Percentiles rank a stretch among this genome's conserved stretches.
Evolutionary conservation across 2,797 vertebrate genomes (phyloP).

Genomic region (Triplophysa bombifrons): DNA sequence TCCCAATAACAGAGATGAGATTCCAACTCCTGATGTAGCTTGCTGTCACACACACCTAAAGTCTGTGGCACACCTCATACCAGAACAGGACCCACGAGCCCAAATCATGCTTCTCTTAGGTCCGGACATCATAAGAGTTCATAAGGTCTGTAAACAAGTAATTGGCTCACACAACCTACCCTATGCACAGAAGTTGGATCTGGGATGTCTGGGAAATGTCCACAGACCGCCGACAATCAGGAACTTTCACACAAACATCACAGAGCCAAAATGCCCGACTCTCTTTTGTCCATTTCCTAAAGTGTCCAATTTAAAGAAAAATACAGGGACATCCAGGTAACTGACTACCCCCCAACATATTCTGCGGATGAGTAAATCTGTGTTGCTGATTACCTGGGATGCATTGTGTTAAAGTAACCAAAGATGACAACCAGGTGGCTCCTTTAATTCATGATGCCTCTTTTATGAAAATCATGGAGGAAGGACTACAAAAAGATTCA

Average conservation of each 20-base stretch:
- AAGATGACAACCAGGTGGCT: conserved; percentile 47
- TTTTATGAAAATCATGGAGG: conserved; percentile 51
- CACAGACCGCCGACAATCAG: no score
- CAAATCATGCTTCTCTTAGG: background rate
- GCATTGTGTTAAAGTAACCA: conserved; percentile 45
- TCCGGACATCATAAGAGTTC: background rate
- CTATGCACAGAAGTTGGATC: background rate
- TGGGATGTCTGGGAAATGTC: background rate
- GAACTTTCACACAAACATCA: no score
- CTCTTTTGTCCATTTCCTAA: no score
- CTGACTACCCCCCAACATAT: background rate
- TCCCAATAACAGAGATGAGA: no score
- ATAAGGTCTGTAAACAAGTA: conserved; percentile 17
- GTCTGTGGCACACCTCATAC: background rate
- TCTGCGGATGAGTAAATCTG: background rate
- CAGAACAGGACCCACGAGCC: conserved; percentile 16
- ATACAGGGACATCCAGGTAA: no score
- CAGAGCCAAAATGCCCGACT: no score
- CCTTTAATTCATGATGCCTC: conserved; percentile 51
- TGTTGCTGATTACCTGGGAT: conserved; percentile 41
- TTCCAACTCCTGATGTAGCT: no score
- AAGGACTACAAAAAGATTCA: conserved; percentile 38
- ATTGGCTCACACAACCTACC: background rate
- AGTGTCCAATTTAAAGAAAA: no score
- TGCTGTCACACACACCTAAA: background rate